A percentile compares a stretch with the other conserved stretches of the same genome.
phyloP scores from a whole-genome alignment of 2,888 invertebrate genomes.

The Ornithoptera alexandrae region DNA sequence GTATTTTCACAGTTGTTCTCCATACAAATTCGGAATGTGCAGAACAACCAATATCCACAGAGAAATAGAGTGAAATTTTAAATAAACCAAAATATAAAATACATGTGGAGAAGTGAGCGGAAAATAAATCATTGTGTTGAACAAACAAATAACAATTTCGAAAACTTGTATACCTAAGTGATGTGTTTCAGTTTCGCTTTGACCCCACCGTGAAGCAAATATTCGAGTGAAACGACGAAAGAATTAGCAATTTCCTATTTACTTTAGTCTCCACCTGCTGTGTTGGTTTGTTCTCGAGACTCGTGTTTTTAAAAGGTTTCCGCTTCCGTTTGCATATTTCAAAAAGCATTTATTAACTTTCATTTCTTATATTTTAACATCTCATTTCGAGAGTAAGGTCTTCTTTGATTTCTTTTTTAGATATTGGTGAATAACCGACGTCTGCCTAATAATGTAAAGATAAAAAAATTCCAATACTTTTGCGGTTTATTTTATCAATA shows the following conservation, averaged over 20 bases:
- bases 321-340: slow-evolving; percentile 28
- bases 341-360: slow-evolving; percentile 24
- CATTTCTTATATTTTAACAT: slow-evolving; percentile 21
- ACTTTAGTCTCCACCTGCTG: slow-evolving; percentile 34
- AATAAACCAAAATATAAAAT: no score
- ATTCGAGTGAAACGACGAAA: slow-evolving; percentile 33
- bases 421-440: slow-evolving; percentile 22
- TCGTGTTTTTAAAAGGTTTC: slow-evolving; percentile 24
- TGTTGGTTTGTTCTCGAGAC: slow-evolving; percentile 32
- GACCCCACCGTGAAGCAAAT: slow-evolving; percentile 29
- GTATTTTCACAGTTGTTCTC: no score
- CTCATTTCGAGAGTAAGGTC: slow-evolving; percentile 2
- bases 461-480: neutral
- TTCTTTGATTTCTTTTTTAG: slow-evolving; percentile 17
- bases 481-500: neutral
- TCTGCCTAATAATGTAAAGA: slow-evolving; percentile 1
- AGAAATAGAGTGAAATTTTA: no score
- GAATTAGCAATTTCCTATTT: slow-evolving; percentile 35
- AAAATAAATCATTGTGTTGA: slow-evolving; percentile 3
- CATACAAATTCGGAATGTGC: no score
- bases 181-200: slow-evolving; percentile 30
- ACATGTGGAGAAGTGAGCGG: no score
- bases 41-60: no score
- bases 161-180: slow-evolving; percentile 27
- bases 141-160: slow-evolving; percentile 16